Percentiles rank a stretch among this genome's conserved stretches.
These are phyloP conservation scores for Micropoecilia bifurca DNA, from an alignment of 2,797 vertebrate species.

Conservation along the genomic window DNA sequence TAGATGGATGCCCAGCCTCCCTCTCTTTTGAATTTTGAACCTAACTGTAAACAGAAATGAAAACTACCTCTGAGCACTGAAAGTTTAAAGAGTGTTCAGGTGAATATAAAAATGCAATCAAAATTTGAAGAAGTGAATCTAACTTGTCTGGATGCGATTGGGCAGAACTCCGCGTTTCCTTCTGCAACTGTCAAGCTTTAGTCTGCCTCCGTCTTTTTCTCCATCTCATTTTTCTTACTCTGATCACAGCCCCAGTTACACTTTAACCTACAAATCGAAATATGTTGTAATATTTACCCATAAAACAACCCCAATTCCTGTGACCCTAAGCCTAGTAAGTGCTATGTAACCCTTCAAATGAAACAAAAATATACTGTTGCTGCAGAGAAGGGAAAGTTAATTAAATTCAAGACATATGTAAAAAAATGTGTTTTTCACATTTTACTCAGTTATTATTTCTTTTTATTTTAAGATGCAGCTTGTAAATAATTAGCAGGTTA, in stretches of 20 bases:
- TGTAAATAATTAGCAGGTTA: not conserved
- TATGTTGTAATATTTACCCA: not conserved
- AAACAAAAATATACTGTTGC: not conserved
- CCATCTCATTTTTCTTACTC: not conserved
- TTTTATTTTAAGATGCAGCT: not conserved
- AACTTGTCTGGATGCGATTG: not conserved
- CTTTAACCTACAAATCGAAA: not conserved
- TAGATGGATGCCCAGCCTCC: not conserved
- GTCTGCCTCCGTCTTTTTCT: not conserved
- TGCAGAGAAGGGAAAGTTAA: not conserved
- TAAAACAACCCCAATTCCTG: not conserved
- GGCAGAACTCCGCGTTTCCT: not conserved
- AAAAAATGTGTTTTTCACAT: not conserved
- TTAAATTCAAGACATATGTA: not conserved
- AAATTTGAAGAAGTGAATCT: not conserved
- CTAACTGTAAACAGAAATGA: not conserved
- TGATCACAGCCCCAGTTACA: not conserved
- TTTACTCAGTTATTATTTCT: not conserved
- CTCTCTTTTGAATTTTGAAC: not conserved
- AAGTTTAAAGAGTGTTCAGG: not conserved
- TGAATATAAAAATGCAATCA: not conserved
- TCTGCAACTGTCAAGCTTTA: not conserved
- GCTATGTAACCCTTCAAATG: not conserved
- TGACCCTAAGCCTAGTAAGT: not conserved
- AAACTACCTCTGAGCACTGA: not conserved